Base-by-base conservation (phyloP, 2,888 invertebrate genomes). In the Drosophila maculinotata region DNA sequence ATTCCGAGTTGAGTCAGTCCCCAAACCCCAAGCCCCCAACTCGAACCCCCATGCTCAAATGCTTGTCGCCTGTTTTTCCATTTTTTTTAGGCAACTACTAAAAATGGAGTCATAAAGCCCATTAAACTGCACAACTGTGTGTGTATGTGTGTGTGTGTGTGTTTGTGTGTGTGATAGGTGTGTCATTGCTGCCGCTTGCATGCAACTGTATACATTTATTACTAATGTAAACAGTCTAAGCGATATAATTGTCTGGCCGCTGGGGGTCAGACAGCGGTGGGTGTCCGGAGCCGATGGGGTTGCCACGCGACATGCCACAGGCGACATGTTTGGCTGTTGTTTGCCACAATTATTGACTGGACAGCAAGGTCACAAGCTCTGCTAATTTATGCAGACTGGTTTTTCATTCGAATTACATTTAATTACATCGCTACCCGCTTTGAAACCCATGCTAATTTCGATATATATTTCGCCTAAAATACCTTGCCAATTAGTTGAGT, bases 161-260 rank as follows among this genome's bases (percentile, higher is more conserved):
- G 31, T n/a, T 36, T 41, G 47, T 58, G 26, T 59, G 49, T 56
- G 39, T 63, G 41, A 28, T 68, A 82, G 79, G 79, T 78, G 85
- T 65, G 77, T 65, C 79, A 70, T 58, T 57, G 38, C 51, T 60
- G 58, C 47, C 49, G 41, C 45, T 59, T 58, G 74, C 69, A 69
- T 72, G 57, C 28, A 20, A 42, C 25, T n/a, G 36, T 38, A 39
- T 51, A 47, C 66, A n/a, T 80, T 79, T 79, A 80, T 86, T 83
- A 80, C 63, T 77, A 56, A 76, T 86, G 75, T 87, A 51, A 79
- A 87, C 76, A 76, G 76, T 60, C 72, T 76, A 79, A 79, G 54
- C 86, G 65, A 72, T 62, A 87, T 87, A 87, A 87, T 81, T 81
- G 87, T 71, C 83, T 69, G 62, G 56, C 59, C 65, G 59, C 53